A percentile compares a stretch with the other conserved stretches of the same genome.
phyloP scores from a whole-genome alignment of 2,888 invertebrate genomes.

The Allolobophora icterica region DNA sequence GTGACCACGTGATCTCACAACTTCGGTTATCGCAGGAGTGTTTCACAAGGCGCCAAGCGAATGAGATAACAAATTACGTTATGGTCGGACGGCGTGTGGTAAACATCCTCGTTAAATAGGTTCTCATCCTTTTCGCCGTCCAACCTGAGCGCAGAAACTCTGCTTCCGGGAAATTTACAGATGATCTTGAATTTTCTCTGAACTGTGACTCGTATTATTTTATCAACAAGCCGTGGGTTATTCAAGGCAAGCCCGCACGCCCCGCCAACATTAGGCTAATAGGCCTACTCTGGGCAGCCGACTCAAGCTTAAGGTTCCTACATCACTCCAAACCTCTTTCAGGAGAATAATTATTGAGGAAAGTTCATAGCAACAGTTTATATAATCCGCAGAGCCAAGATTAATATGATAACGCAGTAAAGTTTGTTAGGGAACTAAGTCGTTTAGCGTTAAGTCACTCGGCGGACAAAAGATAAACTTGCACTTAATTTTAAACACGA shows the following conservation, averaged over 20 bases:
- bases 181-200: background rate
- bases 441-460: background rate
- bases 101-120: slow-evolving; percentile 17
- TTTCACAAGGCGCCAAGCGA: background rate
- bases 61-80: background rate
- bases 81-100: background rate
- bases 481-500: slow-evolving; percentile 8
- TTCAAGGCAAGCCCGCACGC: background rate
- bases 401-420: background rate
- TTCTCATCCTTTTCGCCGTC: background rate
- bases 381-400: background rate
- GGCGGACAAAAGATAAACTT: background rate
- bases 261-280: too few species aligned
- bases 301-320: too few species aligned
- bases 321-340: background rate
- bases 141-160: background rate
- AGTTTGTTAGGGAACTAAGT: background rate
- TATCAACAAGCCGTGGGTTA: background rate
- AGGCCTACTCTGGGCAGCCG: too few species aligned
- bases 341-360: background rate
- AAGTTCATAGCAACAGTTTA: background rate
- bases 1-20: background rate
- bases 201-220: background rate
- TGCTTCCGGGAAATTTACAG: background rate
- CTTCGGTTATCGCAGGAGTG: background rate